Percentiles rank a stretch among this genome's conserved stretches.
phyloP scores from a whole-genome alignment of 2,797 vertebrate genomes.

The Gymnodraco acuticeps region DNA sequence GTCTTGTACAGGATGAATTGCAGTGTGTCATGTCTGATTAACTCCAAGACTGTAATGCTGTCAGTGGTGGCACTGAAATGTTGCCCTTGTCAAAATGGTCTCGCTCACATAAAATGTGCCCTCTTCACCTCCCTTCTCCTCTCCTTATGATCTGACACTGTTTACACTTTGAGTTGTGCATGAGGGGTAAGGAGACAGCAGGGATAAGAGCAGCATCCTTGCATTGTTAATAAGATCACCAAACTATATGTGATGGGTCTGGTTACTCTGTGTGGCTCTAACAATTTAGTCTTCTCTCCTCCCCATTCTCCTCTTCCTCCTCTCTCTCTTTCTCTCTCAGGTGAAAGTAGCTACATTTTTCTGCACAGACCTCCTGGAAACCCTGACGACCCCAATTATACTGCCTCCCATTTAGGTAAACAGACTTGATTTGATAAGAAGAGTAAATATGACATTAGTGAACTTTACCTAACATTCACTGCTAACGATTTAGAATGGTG shows the following conservation, averaged over 20 bases:
- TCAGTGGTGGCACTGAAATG: background rate
- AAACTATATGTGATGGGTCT: constrained; percentile 42
- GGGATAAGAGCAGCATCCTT: constrained; percentile 39
- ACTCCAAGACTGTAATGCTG: background rate
- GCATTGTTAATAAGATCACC: constrained; percentile 43
- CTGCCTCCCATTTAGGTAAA: constrained; percentile 63
- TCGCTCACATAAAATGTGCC: background rate
- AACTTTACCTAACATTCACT: constrained; percentile 12
- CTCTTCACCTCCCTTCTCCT: background rate
- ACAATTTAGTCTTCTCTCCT: constrained; percentile 17
- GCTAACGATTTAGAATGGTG: background rate
- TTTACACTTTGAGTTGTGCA: constrained; percentile 42
- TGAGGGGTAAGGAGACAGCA: constrained; percentile 50
- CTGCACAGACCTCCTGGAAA: constrained; percentile 56
- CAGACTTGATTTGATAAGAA: constrained; percentile 12
- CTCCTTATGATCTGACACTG: constrained; percentile 18
- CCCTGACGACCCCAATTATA: constrained; percentile 31
- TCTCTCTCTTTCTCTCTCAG: constrained; percentile 40
- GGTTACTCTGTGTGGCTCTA: constrained; percentile 26
- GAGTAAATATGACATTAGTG: constrained; percentile 8
- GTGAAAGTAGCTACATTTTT: constrained; percentile 37
- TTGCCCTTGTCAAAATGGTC: background rate
- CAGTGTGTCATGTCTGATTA: background rate
- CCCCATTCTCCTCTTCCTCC: background rate
- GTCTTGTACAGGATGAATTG: background rate